Percentiles rank a stretch among this genome's conserved stretches.
Conservation (phyloP, 2,797 vertebrate species). For the Malurus leucopterus region DNA sequence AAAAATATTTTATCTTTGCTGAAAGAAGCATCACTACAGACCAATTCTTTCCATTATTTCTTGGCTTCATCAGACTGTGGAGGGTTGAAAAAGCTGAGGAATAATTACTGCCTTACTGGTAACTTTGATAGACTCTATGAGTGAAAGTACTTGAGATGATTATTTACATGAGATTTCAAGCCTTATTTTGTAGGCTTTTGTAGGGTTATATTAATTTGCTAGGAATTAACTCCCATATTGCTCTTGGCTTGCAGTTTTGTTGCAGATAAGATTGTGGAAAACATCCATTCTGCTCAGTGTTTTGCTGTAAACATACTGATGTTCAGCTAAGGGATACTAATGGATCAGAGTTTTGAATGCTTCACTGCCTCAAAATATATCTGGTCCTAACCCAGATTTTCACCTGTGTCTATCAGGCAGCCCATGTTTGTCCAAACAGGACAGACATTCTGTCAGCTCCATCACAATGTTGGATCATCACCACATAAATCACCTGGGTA, state of each 20-base stretch:
- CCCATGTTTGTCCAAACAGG: neutral
- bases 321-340: neutral
- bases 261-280: neutral
- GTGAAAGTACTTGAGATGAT: neutral
- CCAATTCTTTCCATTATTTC: neutral
- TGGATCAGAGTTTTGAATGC: neutral
- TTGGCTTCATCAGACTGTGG: neutral
- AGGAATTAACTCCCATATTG: neutral
- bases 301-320: neutral
- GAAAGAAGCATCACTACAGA: neutral
- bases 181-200: neutral
- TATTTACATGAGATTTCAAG: neutral
- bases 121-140: neutral
- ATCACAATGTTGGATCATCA: conserved; percentile 3
- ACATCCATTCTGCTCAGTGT: neutral
- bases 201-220: neutral
- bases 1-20: neutral
- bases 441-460: conserved; percentile 38
- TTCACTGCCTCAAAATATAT: neutral
- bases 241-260: neutral
- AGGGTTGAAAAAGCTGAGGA: neutral
- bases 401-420: neutral
- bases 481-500: conserved; percentile 39
- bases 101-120: neutral
- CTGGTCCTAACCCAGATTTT: conserved; percentile 5